Base-by-base conservation (phyloP, 2,113 vertebrate genomes). In the Dissostichus mawsoni region DNA sequence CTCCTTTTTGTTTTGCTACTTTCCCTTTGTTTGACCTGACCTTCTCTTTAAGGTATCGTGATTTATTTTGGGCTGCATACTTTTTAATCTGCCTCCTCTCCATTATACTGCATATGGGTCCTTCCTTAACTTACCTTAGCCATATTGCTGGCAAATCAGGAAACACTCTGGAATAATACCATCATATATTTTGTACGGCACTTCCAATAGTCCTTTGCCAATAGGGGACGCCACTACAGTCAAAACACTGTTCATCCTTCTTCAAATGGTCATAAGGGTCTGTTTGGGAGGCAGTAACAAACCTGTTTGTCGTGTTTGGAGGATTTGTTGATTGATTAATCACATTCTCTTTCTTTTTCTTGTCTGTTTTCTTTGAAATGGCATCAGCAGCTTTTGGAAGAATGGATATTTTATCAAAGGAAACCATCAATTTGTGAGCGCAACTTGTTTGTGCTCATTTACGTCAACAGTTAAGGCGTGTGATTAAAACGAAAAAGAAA, bases 361-460 rank as follows among this genome's bases (percentile, higher is more conserved):
- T 63, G 29, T 69, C 47, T 50, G 0, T 68, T 74, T 56, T 69
- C 29, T 58, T 61, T 52, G 16, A 45, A 11, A 11, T 18, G 1
- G 52, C 47, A 36, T 41, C 61, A 48, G 57, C n/a, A 25, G 23
- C 45, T 74, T 20, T 62, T 36, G 14, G 36, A 66, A 47, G 17
- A 79, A 75, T 47, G 20, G 50, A n/a, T 53, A 36, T 58, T 67
- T 10, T 47, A 63, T 79, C n/a, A 41, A 66, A 81, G 11, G 12
- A 13, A 82, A 50, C 12, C 14, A 29, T 80, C 53, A 77, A n/a
- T 62, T 55, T 25, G 4, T 25, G 66, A 76, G 47, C 44, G 20
- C 17, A 47, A 51, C 41, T 20, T 73, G 69, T 87, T 78, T 79
- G 69, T 76, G 74, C 14, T 84, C 72, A 83, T 84, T 77, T 84